phyloP scores from a whole-genome alignment of 2,797 vertebrate genomes.

The Galagoides demidoff region DNA sequence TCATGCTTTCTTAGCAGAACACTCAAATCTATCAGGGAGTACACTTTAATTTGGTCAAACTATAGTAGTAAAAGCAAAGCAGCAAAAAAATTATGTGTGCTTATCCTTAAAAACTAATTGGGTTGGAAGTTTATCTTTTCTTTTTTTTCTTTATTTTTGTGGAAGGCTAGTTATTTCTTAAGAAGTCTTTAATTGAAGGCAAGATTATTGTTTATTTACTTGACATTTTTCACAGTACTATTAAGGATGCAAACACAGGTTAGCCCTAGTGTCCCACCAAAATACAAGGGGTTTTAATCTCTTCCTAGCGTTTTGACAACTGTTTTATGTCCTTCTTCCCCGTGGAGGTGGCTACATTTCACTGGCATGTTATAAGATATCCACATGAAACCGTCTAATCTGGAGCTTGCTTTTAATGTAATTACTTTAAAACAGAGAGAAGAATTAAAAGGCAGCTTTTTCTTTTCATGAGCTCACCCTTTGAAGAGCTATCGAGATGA shows the following conservation, averaged over 20 bases:
- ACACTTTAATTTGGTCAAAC: background rate
- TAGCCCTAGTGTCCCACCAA: background rate
- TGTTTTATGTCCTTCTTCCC: background rate
- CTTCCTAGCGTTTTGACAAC: background rate
- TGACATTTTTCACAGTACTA: background rate
- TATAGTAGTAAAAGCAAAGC: background rate
- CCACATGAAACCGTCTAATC: background rate
- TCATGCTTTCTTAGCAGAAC: constrained; percentile 18
- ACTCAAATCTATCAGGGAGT: background rate
- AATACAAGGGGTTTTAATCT: background rate
- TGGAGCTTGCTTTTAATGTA: background rate
- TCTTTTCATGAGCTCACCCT: background rate
- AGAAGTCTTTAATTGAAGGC: background rate
- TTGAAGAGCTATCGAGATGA: background rate
- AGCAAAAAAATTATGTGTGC: background rate
- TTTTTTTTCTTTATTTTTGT: background rate
- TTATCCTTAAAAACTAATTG: constrained; percentile 21
- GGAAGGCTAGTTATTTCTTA: background rate
- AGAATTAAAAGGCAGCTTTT: constrained; percentile 30
- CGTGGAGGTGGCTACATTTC: background rate
- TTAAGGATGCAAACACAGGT: background rate
- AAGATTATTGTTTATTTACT: background rate
- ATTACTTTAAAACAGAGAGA: constrained; percentile 40
- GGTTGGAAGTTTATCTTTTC: background rate
- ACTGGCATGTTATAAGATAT: rapidly evolving